A percentile compares a stretch with the other conserved stretches of the same genome.
Evolutionary conservation across 2,797 vertebrate genomes (phyloP).

Genomic region (Oryzias dopingdopingensis): DNA sequence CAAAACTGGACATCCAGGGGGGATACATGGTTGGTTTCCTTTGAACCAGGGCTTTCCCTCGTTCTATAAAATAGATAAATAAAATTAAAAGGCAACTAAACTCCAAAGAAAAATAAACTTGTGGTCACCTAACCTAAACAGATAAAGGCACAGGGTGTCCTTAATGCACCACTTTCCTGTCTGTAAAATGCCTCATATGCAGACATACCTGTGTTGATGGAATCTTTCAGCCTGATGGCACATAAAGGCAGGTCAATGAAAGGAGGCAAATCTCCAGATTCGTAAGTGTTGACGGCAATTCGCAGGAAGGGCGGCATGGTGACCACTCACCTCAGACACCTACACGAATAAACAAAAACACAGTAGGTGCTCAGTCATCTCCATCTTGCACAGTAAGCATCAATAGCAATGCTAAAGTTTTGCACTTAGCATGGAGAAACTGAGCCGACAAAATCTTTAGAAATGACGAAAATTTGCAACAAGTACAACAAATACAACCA

Average conservation of each 20-base stretch:
- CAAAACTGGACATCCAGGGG: slow-evolving; percentile 88
- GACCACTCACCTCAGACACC: slow-evolving; percentile 60
- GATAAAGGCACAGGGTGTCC: too few species aligned
- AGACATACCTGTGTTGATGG: slow-evolving; percentile 87
- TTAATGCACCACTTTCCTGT: too few species aligned
- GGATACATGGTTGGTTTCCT: slow-evolving; percentile 96
- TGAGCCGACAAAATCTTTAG: slow-evolving; percentile 1
- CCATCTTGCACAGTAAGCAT: neutral
- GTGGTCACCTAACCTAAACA: too few species aligned
- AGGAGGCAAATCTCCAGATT: slow-evolving; percentile 78
- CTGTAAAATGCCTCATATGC: neutral
- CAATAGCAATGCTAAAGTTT: slow-evolving; percentile 18
- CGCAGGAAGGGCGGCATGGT: slow-evolving; percentile 94
- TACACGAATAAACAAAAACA: slow-evolving; percentile 26
- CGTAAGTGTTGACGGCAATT: slow-evolving; percentile 87
- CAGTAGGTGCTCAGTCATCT: slow-evolving; percentile 14
- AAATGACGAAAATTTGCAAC: neutral
- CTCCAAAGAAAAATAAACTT: too few species aligned
- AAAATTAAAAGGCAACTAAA: neutral
- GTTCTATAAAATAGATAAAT: slow-evolving; percentile 74
- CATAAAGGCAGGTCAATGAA: slow-evolving; percentile 83
- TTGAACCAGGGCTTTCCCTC: slow-evolving; percentile 93
- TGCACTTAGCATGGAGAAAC: slow-evolving; percentile 36
- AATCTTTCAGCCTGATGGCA: slow-evolving; percentile 96
- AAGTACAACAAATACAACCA: too few species aligned